Evolutionary conservation across 2,888 invertebrate species (phyloP).

Genomic region (Drosophila rellima): DNA sequence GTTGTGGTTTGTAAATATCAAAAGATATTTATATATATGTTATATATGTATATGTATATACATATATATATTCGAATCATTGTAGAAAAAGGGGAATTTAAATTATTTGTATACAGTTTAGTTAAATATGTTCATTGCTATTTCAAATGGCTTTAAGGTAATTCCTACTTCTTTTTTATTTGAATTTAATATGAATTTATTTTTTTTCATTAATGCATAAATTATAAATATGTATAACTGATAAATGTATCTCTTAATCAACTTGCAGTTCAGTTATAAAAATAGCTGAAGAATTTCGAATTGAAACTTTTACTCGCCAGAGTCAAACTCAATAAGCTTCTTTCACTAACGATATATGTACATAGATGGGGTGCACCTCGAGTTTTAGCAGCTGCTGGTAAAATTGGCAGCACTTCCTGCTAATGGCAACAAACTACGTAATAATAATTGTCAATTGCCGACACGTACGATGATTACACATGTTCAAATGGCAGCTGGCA

Average conservation of each 20-base stretch:
- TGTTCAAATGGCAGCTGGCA: conserved; percentile 69
- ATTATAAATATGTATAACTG: background rate
- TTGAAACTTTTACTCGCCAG: background rate
- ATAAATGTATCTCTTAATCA: background rate
- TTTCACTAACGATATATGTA: background rate
- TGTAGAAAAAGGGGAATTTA: too few relatives aligned
- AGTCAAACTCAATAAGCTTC: background rate
- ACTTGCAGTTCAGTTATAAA: background rate
- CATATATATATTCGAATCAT: too few relatives aligned
- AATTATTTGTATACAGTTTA: too few relatives aligned
- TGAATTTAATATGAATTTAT: too few relatives aligned
- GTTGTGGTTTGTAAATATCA: background rate
- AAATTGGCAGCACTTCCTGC: conserved; percentile 70
- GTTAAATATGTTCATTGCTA: too few relatives aligned
- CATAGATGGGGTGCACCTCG: conserved; percentile 1
- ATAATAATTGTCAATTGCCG: conserved; percentile 80
- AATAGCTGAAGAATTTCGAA: background rate
- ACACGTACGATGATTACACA: conserved; percentile 80
- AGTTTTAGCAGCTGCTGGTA: conserved; percentile 46
- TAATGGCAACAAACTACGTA: conserved; percentile 78
- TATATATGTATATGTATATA: too few relatives aligned
- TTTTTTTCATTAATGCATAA: too few relatives aligned
- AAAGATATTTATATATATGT: too few relatives aligned
- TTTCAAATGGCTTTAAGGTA: too few relatives aligned
- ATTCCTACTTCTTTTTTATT: too few relatives aligned